A percentile compares a stretch with the other conserved stretches of the same genome.
phyloP scores from a whole-genome alignment of 2,113 vertebrate species.

The Oenanthe oenanthe region DNA sequence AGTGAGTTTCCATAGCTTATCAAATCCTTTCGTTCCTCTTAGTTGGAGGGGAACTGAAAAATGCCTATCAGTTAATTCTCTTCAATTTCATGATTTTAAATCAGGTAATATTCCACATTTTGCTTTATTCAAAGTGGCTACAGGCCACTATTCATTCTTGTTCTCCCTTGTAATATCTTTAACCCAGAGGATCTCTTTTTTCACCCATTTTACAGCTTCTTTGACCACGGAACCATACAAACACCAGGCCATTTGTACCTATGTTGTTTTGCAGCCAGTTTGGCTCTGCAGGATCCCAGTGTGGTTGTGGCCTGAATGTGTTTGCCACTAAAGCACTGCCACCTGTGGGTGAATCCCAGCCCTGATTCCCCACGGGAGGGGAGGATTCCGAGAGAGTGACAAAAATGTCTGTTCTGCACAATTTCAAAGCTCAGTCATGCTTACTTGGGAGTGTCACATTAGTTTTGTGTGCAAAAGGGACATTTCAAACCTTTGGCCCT shows the following conservation, averaged over 20 bases:
- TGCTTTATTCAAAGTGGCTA: conserved; percentile 44
- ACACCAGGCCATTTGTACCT: neutral
- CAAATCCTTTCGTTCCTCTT: conserved; percentile 69
- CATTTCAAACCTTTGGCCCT: neutral
- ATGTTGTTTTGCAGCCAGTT: neutral
- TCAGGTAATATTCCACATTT: conserved; percentile 42
- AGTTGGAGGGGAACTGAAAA: conserved; percentile 49
- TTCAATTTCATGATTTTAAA: conserved; percentile 54
- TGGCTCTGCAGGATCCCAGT: neutral
- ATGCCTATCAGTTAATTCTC: conserved; percentile 47
- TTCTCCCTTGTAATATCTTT: conserved; percentile 32
- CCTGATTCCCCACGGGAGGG: neutral
- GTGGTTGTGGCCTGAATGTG: accelerated
- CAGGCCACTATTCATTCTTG: conserved; percentile 52
- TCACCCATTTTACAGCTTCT: neutral
- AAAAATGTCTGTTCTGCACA: neutral
- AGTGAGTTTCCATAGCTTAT: conserved; percentile 66
- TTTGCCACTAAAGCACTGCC: conserved; percentile 47
- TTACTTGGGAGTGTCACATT: neutral
- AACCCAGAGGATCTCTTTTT: neutral
- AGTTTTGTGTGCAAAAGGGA: neutral
- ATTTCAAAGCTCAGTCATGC: neutral
- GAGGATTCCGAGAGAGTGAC: neutral
- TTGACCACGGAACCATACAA: neutral
- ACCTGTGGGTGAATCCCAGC: conserved; percentile 1